Percentiles rank a stretch among this genome's conserved stretches.
phyloP scores from a whole-genome alignment of 2,797 vertebrate genomes.

The Lemur catta region DNA sequence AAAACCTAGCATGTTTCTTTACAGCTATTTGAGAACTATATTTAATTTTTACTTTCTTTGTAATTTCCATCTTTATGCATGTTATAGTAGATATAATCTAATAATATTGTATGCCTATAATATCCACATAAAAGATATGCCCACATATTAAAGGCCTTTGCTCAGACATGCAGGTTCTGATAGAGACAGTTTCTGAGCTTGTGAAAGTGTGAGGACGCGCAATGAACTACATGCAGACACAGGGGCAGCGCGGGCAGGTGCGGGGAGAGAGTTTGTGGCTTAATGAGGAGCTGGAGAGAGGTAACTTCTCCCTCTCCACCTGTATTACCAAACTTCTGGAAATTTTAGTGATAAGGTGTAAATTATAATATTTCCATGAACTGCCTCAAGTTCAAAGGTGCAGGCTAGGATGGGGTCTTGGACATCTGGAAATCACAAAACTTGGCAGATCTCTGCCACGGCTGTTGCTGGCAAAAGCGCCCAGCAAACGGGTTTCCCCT shows the following conservation, averaged over 20 bases:
- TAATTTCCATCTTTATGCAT: not conserved
- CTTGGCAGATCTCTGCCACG: not conserved
- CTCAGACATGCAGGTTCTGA: not conserved
- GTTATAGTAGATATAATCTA: not conserved
- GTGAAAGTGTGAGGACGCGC: not conserved
- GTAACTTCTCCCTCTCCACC: not conserved
- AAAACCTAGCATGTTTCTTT: not conserved
- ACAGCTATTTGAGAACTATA: not conserved
- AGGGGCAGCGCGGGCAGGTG: rapidly evolving
- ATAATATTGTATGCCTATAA: not conserved
- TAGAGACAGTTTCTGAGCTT: not conserved
- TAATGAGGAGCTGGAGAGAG: not conserved
- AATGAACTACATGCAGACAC: not conserved
- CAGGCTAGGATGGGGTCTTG: not conserved
- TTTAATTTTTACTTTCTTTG: not conserved
- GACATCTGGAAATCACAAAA: not conserved
- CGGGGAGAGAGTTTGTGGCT: not conserved
- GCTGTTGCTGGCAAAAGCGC: not conserved
- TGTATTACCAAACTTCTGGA: not conserved
- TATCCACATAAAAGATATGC: not conserved
- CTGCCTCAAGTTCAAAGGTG: not conserved
- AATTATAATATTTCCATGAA: not conserved
- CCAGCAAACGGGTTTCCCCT: no score
- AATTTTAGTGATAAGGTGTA: not conserved
- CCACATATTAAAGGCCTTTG: not conserved